Base-by-base conservation (phyloP, 2,888 invertebrate genomes). In the Ophioninae sp. region DNA sequence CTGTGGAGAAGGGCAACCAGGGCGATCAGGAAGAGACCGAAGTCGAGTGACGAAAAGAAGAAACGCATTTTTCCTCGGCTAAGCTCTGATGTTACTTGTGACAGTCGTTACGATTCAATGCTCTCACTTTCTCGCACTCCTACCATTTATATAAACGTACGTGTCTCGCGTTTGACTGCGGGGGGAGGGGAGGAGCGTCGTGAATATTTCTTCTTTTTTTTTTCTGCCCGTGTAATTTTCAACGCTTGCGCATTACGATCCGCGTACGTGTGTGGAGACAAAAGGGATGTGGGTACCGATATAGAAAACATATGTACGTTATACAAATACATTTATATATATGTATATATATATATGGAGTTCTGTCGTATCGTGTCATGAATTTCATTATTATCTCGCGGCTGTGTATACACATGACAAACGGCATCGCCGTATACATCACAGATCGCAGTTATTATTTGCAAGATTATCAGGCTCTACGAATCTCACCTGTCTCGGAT, bases 21-120 rank as follows among this genome's bases (percentile, higher is more conserved):
- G 67, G 76, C 73, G 67, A 87, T 67, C 3, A 87, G 73, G 10
- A 87, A 80, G 39, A 88, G 68, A 69, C 81, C 44, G 69, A 82
- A 75, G 79, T 76, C 79, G 41, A 85, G 59, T 68, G 83, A 80
- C 23, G 76, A 75, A 41, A 68, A 74, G 73, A 70, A 77, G 84
- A 87, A 87, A 83, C 90, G 85, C 87, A 81, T 84, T 87, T 69
- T 70, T 73, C 41, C 62, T 57, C 41, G 20, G 76, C 37, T 65
- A 72, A 68, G 72, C 78, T 86, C 70, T 75, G 84, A 80, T 76
- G 85, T 84, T 86, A 76, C 87, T 86, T 86, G 87, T 89, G 89
- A 90, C 89, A 88, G 89, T 87, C 87, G 85, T 59, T 70, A 86
- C 89, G 89, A 88, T 88, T 89, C 87, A 91, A 89, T 91, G 91